A percentile compares a stretch with the other conserved stretches of the same genome.
Evolutionary conservation across 2,888 invertebrate genomes (phyloP).

Genomic region (Lingula anatina): DNA sequence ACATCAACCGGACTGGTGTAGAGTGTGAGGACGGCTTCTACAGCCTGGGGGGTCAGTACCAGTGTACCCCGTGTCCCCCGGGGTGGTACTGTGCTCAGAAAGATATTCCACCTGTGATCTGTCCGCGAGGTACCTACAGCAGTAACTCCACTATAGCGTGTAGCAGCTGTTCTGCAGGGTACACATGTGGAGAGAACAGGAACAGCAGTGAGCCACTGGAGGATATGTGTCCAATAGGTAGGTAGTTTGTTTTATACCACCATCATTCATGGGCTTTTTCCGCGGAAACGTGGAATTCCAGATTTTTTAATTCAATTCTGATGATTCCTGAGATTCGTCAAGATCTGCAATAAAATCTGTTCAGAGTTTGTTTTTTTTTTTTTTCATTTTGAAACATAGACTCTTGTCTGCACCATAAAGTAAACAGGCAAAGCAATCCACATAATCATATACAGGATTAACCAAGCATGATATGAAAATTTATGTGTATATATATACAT

Average conservation of each 20-base stretch:
- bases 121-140: conserved; percentile 33
- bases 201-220: conserved; percentile 24
- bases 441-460: no score
- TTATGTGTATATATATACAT: no score
- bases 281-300: no score
- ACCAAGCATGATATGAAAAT: no score
- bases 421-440: conserved; percentile 38
- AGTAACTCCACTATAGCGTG: conserved; percentile 16
- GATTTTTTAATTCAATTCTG: no score
- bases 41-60: conserved; percentile 34
- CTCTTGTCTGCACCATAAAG: conserved; percentile 27
- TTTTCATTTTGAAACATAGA: no score
- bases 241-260: no score
- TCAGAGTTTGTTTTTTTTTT: no score
- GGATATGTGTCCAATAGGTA: no score
- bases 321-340: no score
- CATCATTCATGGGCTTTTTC: no score
- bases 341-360: no score
- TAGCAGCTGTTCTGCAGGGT: conserved; percentile 25
- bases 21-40: conserved; percentile 33
- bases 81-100: conserved; percentile 30
- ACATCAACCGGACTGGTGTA: conserved; percentile 21
- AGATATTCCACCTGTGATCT: conserved; percentile 24
- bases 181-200: conserved; percentile 39
- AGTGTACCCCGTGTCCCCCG: conserved; percentile 35